Percentiles rank a stretch among this genome's conserved stretches.
These are phyloP conservation scores for Oxyscelio sp. DNA, from an alignment of 2,888 invertebrate species.

Conservation along the genomic window DNA sequence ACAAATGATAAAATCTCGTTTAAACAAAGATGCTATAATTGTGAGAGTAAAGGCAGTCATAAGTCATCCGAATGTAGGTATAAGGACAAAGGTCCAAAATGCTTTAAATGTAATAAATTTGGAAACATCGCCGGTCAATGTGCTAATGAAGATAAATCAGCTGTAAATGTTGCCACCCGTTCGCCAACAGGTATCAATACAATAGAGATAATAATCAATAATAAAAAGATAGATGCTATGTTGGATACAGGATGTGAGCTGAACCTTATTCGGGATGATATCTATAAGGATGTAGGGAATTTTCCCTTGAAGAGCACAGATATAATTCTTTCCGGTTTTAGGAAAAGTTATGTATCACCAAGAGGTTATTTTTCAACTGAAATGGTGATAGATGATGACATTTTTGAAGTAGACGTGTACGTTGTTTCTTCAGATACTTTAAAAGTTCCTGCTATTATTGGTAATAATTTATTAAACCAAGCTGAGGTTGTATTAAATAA, in stretches of 20 bases:
- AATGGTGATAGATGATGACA: constrained; percentile 13
- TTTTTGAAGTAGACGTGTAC: constrained; percentile 32
- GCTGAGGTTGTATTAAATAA: constrained; percentile 31
- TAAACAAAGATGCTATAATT: constrained; percentile 54
- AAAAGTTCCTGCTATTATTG: constrained; percentile 46
- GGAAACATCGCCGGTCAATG: constrained; percentile 51
- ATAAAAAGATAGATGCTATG: constrained; percentile 26
- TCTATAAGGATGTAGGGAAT: constrained; percentile 27
- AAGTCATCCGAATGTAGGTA: constrained; percentile 32
- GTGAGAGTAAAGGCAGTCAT: constrained; percentile 34
- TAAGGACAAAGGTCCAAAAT: constrained; percentile 48
- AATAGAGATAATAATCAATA: constrained; percentile 19
- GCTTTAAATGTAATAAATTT: constrained; percentile 56
- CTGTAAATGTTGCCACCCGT: background rate
- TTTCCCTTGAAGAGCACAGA: constrained; percentile 35
- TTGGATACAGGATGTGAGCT: constrained; percentile 54
- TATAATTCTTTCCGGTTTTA: constrained; percentile 46
- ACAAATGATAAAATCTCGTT: background rate
- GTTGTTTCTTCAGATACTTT: constrained; percentile 50
- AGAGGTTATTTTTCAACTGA: constrained; percentile 32
- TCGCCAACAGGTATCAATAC: background rate
- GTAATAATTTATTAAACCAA: constrained; percentile 55
- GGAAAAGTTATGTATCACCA: constrained; percentile 34
- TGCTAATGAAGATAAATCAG: no score
- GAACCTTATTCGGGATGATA: constrained; percentile 38